Conservation (phyloP, 2,113 vertebrate genomes). For the Oophaga pumilio region DNA sequence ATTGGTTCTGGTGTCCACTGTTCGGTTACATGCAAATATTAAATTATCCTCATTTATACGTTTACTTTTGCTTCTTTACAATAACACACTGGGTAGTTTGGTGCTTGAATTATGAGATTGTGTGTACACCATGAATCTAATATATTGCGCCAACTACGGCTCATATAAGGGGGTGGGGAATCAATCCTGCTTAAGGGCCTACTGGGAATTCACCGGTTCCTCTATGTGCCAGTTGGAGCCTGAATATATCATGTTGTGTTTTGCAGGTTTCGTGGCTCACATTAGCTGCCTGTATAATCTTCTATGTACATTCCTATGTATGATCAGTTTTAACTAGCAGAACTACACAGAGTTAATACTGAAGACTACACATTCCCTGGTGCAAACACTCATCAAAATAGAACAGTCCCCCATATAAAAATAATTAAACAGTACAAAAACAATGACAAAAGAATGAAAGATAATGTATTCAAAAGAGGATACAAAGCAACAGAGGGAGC, state of each 20-base stretch:
- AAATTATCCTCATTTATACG: too few species aligned
- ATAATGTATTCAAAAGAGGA: constrained; percentile 29
- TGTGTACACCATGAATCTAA: too few species aligned
- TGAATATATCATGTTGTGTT: background rate
- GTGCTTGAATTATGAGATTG: too few species aligned
- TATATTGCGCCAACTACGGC: too few species aligned
- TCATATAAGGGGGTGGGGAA: too few species aligned
- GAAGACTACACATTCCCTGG: background rate
- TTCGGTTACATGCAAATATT: too few species aligned
- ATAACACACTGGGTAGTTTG: too few species aligned
- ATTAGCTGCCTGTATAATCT: background rate
- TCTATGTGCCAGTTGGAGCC: too few species aligned
- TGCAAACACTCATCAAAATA: background rate
- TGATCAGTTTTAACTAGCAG: background rate
- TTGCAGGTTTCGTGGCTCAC: background rate
- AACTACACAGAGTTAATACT: background rate
- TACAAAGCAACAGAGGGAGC: background rate
- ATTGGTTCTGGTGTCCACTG: too few species aligned
- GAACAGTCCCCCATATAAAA: constrained; percentile 2
- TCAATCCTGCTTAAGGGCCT: too few species aligned
- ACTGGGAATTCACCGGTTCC: too few species aligned
- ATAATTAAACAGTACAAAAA: constrained; percentile 21
- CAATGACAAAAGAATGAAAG: constrained; percentile 20
- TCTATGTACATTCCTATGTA: background rate
- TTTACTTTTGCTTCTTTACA: too few species aligned